Evolutionary conservation across 2,888 invertebrate genomes (phyloP).

Genomic region (Acanthosoma haemorrhoidale): DNA sequence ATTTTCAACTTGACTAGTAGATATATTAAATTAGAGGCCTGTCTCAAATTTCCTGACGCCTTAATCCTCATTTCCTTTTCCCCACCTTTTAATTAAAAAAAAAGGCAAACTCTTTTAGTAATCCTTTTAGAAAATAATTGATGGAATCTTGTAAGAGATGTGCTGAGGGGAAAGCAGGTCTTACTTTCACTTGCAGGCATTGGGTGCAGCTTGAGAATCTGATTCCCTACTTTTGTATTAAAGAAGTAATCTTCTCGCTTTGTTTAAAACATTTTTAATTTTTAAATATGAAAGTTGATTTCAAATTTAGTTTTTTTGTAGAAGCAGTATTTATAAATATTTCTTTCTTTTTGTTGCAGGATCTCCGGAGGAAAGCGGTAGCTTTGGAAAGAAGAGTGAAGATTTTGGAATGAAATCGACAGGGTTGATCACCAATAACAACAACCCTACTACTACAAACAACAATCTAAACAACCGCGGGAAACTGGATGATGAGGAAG

Average conservation of each 20-base stretch:
- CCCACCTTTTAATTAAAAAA: not conserved
- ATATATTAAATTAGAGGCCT: not conserved
- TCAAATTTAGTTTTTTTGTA: not conserved
- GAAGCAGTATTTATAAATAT: not conserved
- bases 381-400: slow-evolving; percentile 13
- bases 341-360: slow-evolving; percentile 14
- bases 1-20: not conserved
- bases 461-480: slow-evolving; percentile 36
- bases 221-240: not conserved
- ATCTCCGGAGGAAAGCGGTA: slow-evolving; percentile 24
- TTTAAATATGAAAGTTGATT: not conserved
- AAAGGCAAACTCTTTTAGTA: not conserved
- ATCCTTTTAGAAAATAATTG: not conserved
- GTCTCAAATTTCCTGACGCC: not conserved
- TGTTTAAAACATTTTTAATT: not conserved
- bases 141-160: not conserved
- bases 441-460: slow-evolving; percentile 36
- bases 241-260: not conserved
- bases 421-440: slow-evolving; percentile 37
- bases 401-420: slow-evolving; percentile 38
- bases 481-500: slow-evolving; percentile 55
- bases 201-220: not conserved
- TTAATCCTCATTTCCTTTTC: not conserved
- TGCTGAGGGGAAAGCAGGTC: not conserved
- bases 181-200: slow-evolving; percentile 7